Conservation (phyloP, 2,888 invertebrate species). For the Melinopterus prodromus region DNA sequence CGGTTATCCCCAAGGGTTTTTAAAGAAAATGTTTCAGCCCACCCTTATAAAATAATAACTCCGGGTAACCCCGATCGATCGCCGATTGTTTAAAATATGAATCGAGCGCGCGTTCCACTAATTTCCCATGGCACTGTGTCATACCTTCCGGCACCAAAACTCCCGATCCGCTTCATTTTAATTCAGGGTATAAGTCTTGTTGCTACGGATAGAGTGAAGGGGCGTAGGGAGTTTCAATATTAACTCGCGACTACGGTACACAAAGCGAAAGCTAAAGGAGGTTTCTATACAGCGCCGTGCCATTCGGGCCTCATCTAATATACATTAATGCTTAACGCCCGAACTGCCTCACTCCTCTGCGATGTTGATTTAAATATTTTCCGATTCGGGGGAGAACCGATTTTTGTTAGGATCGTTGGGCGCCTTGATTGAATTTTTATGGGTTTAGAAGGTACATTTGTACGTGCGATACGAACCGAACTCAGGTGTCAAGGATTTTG, state of each 20-base stretch:
- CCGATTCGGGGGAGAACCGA: background rate
- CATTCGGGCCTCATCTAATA: background rate
- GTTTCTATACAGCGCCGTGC: background rate
- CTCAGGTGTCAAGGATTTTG: no score
- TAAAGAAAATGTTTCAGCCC: no score
- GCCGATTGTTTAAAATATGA: background rate
- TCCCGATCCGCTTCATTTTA: background rate
- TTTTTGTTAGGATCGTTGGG: background rate
- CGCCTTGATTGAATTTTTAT: background rate
- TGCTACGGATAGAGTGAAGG: background rate
- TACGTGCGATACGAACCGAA: no score
- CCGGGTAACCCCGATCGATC: background rate
- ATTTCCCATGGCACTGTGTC: conserved; percentile 4
- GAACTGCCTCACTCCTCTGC: background rate
- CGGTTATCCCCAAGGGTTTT: no score
- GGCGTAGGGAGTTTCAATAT: background rate
- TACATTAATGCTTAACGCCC: background rate
- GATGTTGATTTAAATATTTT: background rate
- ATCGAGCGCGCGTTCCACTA: background rate
- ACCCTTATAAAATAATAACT: no score
- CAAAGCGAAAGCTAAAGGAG: background rate
- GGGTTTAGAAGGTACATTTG: background rate
- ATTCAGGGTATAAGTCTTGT: background rate
- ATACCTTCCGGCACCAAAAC: background rate
- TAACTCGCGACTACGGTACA: background rate